phyloP scores from a whole-genome alignment of 2,888 invertebrate genomes.

The Acheta domesticus region DNA sequence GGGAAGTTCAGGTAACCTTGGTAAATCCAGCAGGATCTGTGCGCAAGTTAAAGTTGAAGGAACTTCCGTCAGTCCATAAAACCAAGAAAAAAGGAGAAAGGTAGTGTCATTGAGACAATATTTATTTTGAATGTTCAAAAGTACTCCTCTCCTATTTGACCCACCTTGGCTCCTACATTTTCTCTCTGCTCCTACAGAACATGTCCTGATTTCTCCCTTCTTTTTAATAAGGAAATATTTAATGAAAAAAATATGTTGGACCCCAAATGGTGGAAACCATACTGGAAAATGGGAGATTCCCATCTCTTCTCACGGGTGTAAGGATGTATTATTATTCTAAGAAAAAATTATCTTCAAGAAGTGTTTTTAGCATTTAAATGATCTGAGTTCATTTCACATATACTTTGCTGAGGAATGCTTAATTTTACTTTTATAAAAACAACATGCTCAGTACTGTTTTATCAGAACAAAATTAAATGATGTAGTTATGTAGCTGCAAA shows the following conservation, averaged over 20 bases:
- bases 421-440: too few relatives aligned
- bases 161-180: too few relatives aligned
- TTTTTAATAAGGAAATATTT: background rate
- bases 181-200: too few relatives aligned
- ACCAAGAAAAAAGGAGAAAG: constrained; percentile 31
- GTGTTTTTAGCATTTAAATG: too few relatives aligned
- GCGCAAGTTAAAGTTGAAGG: constrained; percentile 29
- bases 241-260: background rate
- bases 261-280: background rate
- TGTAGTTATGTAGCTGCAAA: background rate
- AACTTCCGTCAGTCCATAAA: constrained; percentile 34
- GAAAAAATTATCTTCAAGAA: too few relatives aligned
- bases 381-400: too few relatives aligned
- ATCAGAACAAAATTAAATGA: too few relatives aligned
- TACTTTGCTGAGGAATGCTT: too few relatives aligned
- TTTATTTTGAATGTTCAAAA: background rate
- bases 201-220: background rate
- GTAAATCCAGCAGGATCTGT: constrained; percentile 22
- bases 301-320: background rate
- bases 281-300: background rate
- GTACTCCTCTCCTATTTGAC: too few relatives aligned
- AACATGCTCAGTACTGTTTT: too few relatives aligned
- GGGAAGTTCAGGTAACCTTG: constrained; percentile 19
- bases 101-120: constrained; percentile 24
- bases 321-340: background rate